A percentile compares a stretch with the other conserved stretches of the same genome.
Conservation (phyloP, 2,797 vertebrate species). For the Mormyrops boulengeri region DNA sequence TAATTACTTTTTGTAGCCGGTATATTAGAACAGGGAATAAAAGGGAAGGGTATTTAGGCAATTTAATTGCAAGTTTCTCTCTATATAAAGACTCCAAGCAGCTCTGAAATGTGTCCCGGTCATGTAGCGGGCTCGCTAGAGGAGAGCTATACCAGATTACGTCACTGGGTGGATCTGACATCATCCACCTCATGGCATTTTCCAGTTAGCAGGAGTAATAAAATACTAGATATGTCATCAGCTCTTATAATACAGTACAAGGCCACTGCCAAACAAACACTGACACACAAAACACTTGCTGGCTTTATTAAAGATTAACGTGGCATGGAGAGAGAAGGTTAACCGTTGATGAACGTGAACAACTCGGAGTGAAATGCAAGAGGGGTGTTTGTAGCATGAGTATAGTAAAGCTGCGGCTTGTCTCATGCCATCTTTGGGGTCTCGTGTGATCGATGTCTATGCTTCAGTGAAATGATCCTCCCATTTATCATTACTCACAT, state of each 20-base stretch:
- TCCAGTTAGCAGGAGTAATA: background rate
- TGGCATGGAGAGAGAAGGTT: background rate
- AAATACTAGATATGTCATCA: background rate
- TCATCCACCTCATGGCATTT: background rate
- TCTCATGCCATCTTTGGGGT: background rate
- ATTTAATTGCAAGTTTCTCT: background rate
- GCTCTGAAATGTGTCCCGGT: background rate
- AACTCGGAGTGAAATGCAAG: background rate
- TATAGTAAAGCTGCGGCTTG: background rate
- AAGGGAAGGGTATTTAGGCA: background rate
- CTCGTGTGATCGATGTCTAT: background rate
- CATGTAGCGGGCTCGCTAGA: background rate
- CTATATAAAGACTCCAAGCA: background rate
- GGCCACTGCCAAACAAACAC: background rate
- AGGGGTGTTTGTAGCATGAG: background rate
- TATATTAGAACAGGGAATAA: background rate
- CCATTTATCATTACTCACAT: background rate
- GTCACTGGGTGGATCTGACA: background rate
- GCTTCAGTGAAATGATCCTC: background rate
- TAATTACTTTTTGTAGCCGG: background rate
- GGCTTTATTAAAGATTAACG: background rate
- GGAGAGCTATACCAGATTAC: background rate
- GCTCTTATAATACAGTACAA: background rate
- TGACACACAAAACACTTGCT: background rate
- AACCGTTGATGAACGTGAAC: background rate